Percentiles rank a stretch among this genome's conserved stretches.
Evolutionary conservation across 2,888 invertebrate species (phyloP).

Genomic region (Philhelius pedissequus): DNA sequence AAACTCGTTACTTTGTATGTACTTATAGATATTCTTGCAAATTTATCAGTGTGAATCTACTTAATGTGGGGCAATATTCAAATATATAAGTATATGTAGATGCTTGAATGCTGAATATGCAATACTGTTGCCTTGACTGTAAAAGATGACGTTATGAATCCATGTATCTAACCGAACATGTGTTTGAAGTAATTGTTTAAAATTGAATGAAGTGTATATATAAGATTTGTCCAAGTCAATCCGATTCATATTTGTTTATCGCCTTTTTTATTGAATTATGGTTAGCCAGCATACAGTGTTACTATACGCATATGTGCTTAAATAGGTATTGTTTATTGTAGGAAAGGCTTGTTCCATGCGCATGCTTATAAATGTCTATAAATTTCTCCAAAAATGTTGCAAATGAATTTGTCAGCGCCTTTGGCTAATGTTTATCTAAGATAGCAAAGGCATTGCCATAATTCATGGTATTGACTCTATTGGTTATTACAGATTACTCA

Average conservation of each 20-base stretch:
- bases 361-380: too few relatives aligned
- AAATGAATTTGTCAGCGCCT: background rate
- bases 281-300: too few relatives aligned
- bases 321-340: too few relatives aligned
- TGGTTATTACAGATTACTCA: too few relatives aligned
- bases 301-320: too few relatives aligned
- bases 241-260: background rate
- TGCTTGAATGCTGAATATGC: background rate
- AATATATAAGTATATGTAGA: background rate
- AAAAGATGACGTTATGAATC: background rate
- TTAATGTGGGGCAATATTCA: slow-evolving; percentile 45
- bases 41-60: slow-evolving; percentile 37
- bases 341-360: too few relatives aligned
- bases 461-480: background rate
- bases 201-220: background rate
- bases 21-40: slow-evolving; percentile 12
- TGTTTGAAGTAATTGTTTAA: background rate
- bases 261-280: too few relatives aligned
- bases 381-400: background rate
- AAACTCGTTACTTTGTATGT: background rate
- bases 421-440: background rate
- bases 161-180: background rate
- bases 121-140: background rate
- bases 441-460: background rate
- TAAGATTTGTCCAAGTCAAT: background rate